A percentile compares a stretch with the other conserved stretches of the same genome.
These are phyloP conservation scores for Oreonectes daqikongensis DNA, from an alignment of 2,797 vertebrate genomes.

Conservation along the genomic window DNA sequence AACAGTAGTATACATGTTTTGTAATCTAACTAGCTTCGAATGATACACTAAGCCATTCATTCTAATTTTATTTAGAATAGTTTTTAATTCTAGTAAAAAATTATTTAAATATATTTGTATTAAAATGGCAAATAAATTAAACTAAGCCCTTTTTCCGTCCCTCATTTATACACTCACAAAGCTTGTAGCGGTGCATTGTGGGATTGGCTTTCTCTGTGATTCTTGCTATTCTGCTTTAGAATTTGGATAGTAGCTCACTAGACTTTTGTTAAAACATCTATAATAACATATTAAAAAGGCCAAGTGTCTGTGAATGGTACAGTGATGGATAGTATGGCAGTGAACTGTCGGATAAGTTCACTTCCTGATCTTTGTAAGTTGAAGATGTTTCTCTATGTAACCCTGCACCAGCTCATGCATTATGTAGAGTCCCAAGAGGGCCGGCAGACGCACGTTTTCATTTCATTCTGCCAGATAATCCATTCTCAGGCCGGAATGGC, in stretches of 20 bases:
- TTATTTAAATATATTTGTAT: too few relatives aligned
- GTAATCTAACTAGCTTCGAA: too few relatives aligned
- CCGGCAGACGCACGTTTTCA: slow-evolving; percentile 13
- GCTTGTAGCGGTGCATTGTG: not conserved
- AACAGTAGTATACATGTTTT: too few relatives aligned
- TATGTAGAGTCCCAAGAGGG: slow-evolving; percentile 26
- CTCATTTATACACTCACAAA: not conserved
- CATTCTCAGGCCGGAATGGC: slow-evolving; percentile 21
- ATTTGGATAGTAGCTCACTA: not conserved
- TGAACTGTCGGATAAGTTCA: slow-evolving; percentile 13
- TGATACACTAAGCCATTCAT: too few relatives aligned
- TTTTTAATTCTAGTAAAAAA: too few relatives aligned
- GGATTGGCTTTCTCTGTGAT: not conserved
- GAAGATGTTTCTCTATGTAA: slow-evolving; percentile 25
- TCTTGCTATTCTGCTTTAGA: not conserved
- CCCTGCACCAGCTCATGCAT: slow-evolving; percentile 36
- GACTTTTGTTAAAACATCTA: not conserved
- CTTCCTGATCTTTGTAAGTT: slow-evolving; percentile 37
- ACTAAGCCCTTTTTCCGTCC: not conserved
- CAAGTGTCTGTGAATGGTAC: not conserved
- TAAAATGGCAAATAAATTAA: too few relatives aligned
- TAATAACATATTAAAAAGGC: not conserved
- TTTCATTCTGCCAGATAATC: slow-evolving; percentile 24
- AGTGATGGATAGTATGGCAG: slow-evolving; percentile 26
- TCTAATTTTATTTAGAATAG: too few relatives aligned